Evolutionary conservation across 2,797 vertebrate genomes (phyloP).

Genomic region (Thunnus albacares): DNA sequence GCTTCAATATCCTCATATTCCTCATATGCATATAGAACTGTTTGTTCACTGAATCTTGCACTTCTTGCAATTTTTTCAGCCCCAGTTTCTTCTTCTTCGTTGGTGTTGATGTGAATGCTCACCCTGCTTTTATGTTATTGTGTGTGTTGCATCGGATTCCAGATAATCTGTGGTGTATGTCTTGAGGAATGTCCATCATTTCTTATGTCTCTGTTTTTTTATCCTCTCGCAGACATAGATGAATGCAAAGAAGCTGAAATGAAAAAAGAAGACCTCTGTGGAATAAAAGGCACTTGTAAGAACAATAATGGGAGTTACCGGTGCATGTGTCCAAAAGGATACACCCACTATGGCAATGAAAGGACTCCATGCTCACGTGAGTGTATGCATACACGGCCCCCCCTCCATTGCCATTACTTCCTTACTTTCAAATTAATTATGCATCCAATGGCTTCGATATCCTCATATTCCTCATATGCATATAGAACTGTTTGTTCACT

Average conservation of each 20-base stretch:
- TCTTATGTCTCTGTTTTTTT: no score
- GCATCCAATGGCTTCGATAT: background rate
- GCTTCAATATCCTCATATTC: background rate
- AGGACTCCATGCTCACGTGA: constrained; percentile 75
- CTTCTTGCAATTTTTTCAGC: background rate
- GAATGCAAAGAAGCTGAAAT: constrained; percentile 58
- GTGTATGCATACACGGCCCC: background rate
- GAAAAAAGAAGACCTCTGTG: constrained; percentile 54
- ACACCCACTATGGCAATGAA: constrained; percentile 75
- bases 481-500: background rate
- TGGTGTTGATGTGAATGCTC: background rate
- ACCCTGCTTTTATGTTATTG: background rate
- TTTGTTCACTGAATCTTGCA: background rate
- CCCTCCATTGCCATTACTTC: background rate
- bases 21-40: background rate
- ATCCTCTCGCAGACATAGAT: constrained; percentile 69
- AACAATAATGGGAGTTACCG: constrained; percentile 73
- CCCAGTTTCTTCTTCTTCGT: background rate
- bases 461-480: background rate
- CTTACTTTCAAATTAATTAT: background rate
- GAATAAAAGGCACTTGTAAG: constrained; percentile 54
- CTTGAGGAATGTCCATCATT: no score
- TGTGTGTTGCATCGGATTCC: background rate
- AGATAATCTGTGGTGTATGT: background rate
- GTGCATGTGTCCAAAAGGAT: constrained; percentile 76